These are phyloP conservation scores for Galeopterus variegatus DNA, from an alignment of 2,113 vertebrate species.

Conservation along the genomic window DNA sequence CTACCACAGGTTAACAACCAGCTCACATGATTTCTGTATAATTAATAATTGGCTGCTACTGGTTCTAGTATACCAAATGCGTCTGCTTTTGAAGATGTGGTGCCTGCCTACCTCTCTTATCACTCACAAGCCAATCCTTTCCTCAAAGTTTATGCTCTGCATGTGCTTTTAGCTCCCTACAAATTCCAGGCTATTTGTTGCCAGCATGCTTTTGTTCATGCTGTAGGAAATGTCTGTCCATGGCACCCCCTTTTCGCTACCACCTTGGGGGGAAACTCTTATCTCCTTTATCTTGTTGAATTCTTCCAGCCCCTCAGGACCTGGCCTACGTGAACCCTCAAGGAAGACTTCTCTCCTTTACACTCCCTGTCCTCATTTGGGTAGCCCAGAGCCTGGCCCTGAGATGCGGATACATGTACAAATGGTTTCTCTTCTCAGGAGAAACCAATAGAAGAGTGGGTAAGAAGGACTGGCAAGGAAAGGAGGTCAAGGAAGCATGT, in stretches of 20 bases:
- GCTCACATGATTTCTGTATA: conserved; percentile 49
- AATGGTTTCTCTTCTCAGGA: conserved; percentile 44
- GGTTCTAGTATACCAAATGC: background rate
- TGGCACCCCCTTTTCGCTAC: background rate
- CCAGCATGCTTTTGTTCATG: background rate
- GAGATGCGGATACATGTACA: background rate
- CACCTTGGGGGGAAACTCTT: background rate
- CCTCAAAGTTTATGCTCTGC: background rate
- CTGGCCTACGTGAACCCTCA: conserved; percentile 19
- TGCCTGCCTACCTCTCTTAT: background rate
- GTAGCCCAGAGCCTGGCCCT: background rate
- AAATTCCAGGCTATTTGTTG: background rate
- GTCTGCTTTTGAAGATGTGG: background rate
- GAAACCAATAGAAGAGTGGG: background rate
- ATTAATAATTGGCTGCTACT: conserved; percentile 26
- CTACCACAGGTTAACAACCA: conserved; percentile 29
- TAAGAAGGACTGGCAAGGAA: background rate
- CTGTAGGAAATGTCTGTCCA: background rate
- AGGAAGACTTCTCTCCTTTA: background rate
- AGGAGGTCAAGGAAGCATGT: background rate
- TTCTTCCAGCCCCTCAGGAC: background rate
- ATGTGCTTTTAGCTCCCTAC: background rate
- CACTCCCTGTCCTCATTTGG: conserved; percentile 18
- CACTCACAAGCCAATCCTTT: background rate
- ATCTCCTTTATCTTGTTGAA: background rate